Evolutionary conservation across 2,113 vertebrate species (phyloP).

Genomic region (Erythrocercus mccallii): DNA sequence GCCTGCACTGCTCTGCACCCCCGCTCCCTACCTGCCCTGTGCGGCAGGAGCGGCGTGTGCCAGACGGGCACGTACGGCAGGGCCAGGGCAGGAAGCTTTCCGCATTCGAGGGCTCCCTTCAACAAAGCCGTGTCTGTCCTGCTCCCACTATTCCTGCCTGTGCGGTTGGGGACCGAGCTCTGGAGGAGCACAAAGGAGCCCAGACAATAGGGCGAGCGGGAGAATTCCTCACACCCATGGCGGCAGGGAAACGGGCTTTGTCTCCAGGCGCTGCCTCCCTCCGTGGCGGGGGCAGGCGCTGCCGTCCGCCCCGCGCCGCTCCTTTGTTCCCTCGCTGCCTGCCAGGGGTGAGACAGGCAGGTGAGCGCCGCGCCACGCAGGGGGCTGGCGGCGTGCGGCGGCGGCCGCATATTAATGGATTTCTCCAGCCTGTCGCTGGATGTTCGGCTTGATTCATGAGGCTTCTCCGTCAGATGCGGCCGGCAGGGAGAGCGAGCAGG

Average conservation of each 20-base stretch:
- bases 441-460: conserved; percentile 37
- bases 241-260: neutral
- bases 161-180: neutral
- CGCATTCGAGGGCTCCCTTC: neutral
- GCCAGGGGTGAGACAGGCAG: conserved; percentile 49
- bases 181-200: conserved; percentile 27
- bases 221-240: conserved; percentile 40
- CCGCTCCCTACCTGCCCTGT: neutral
- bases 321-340: conserved; percentile 51
- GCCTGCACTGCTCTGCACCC: rapidly evolving
- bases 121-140: conserved; percentile 20
- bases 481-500: neutral
- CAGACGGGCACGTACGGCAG: neutral
- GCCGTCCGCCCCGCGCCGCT: neutral
- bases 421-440: conserved; percentile 27
- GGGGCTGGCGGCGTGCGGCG: conserved; percentile 1
- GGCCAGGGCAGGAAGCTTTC: neutral
- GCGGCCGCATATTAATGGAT: conserved; percentile 24
- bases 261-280: conserved; percentile 3
- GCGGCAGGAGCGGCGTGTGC: neutral
- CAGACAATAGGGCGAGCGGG: conserved; percentile 40
- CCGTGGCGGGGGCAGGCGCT: neutral
- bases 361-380: conserved; percentile 17
- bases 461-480: neutral
- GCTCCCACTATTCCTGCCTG: neutral